phyloP scores from a whole-genome alignment of 2,797 vertebrate species.

The Rhinogobio ventralis region DNA sequence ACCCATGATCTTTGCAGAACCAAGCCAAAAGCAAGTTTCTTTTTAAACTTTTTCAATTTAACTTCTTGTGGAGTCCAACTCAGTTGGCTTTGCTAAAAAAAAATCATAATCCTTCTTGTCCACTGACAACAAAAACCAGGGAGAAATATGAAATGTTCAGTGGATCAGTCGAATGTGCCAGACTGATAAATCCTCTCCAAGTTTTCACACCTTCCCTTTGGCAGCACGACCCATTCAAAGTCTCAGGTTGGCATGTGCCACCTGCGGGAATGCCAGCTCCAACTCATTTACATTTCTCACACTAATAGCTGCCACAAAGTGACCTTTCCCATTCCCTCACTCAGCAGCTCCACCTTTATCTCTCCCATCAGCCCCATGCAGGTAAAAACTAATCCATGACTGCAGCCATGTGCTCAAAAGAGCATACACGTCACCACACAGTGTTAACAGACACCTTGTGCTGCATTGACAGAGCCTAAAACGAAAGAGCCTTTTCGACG shows the following conservation, averaged over 20 bases:
- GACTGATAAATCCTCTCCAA: slow-evolving; percentile 38
- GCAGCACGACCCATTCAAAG: slow-evolving; percentile 32
- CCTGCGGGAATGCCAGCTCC: slow-evolving; percentile 16
- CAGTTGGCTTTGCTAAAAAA: neutral
- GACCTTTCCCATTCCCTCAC: slow-evolving; percentile 3
- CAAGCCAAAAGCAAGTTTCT: neutral
- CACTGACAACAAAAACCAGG: neutral
- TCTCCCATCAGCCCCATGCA: slow-evolving; percentile 21
- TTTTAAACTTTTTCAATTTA: neutral
- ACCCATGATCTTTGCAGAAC: neutral
- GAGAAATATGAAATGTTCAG: slow-evolving; percentile 21
- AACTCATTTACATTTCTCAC: slow-evolving; percentile 37
- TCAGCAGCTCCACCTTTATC: slow-evolving; percentile 15
- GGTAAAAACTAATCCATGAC: slow-evolving; percentile 33
- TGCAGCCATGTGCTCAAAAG: slow-evolving; percentile 16
- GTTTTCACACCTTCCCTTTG: slow-evolving; percentile 31
- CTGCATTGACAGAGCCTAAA: neutral
- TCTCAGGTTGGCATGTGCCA: slow-evolving; percentile 22
- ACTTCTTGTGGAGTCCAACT: neutral
- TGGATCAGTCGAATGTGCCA: slow-evolving; percentile 26
- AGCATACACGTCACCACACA: neutral
- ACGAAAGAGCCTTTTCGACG: neutral
- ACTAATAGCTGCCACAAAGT: slow-evolving; percentile 21
- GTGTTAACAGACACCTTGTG: slow-evolving; percentile 2
- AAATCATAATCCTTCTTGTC: neutral